These are phyloP conservation scores for Threskiornis aethiopicus DNA, from an alignment of 2,797 vertebrate genomes.

Conservation along the genomic window DNA sequence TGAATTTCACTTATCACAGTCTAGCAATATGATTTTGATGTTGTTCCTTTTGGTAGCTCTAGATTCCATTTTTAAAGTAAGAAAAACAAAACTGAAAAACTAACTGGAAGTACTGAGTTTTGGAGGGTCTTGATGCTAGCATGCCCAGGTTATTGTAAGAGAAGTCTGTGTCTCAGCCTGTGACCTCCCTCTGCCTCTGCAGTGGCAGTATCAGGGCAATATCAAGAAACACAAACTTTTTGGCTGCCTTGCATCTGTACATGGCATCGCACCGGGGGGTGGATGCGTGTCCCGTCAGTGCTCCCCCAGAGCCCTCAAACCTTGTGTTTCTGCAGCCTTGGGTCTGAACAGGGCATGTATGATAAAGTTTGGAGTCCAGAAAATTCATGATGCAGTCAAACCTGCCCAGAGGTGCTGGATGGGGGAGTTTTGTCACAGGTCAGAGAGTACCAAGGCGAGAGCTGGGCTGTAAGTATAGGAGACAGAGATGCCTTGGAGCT, in stretches of 20 bases:
- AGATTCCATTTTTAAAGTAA: neutral
- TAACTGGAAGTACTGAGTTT: neutral
- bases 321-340: neutral
- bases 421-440: neutral
- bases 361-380: neutral
- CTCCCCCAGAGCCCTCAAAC: neutral
- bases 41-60: neutral
- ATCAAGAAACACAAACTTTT: neutral
- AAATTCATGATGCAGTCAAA: neutral
- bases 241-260: rapidly evolving
- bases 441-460: rapidly evolving
- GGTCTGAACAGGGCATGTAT: rapidly evolving
- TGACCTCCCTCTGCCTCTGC: neutral
- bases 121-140: neutral
- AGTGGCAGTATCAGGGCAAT: too few species aligned
- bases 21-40: neutral
- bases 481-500: neutral
- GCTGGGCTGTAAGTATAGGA: neutral
- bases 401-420: neutral
- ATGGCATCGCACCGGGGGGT: rapidly evolving
- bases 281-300: neutral
- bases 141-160: rapidly evolving
- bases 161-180: neutral
- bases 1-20: neutral
- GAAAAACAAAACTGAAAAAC: neutral